These are phyloP conservation scores for Mirza zaza DNA, from an alignment of 2,113 vertebrate genomes.

Conservation along the genomic window DNA sequence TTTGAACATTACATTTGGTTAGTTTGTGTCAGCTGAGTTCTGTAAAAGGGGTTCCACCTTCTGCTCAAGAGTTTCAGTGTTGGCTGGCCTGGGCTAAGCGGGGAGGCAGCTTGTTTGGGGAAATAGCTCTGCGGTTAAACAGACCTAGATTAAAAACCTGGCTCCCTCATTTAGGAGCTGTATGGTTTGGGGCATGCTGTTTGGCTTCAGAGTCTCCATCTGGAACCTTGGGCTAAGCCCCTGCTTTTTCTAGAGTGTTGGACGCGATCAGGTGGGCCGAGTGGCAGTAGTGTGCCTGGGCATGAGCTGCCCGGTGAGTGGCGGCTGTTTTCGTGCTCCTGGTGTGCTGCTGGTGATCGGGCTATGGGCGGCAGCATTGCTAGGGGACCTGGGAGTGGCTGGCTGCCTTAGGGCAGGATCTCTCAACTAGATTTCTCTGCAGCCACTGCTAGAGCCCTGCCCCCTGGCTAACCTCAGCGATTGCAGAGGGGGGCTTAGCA, in stretches of 20 bases:
- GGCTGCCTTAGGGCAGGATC: background rate
- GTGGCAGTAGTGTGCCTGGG: background rate
- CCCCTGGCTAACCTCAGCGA: background rate
- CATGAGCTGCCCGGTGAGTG: accelerated
- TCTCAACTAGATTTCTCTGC: background rate
- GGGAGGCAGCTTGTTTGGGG: background rate
- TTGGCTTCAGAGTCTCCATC: background rate
- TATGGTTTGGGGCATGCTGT: background rate
- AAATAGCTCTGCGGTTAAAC: too few relatives aligned
- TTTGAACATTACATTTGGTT: background rate
- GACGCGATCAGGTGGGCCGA: accelerated
- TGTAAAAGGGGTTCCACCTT: background rate
- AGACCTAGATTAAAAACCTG: background rate
- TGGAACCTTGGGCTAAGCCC: background rate
- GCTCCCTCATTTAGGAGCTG: background rate
- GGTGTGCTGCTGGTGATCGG: background rate
- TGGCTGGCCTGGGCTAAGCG: background rate
- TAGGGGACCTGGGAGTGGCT: background rate
- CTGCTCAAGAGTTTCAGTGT: background rate
- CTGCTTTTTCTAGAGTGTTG: background rate
- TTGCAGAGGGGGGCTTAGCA: background rate
- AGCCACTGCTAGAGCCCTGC: background rate
- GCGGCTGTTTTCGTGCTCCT: background rate
- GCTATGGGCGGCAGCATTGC: background rate
- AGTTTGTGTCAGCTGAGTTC: background rate